phyloP scores from a whole-genome alignment of 2,888 invertebrate species.

The Philereme transversata region DNA sequence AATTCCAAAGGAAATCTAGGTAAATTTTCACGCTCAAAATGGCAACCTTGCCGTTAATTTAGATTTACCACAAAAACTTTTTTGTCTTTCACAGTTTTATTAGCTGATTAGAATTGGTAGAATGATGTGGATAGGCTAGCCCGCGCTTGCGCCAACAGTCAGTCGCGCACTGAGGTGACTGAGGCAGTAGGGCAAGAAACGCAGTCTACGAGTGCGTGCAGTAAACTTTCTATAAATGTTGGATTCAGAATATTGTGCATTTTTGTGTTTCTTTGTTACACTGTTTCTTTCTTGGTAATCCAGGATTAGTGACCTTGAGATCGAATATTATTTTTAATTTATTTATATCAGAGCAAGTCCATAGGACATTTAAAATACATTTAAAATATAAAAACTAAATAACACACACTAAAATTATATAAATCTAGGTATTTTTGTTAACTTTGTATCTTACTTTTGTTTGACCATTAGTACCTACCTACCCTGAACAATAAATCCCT shows the following conservation, averaged over 20 bases:
- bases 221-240: conserved; percentile 41
- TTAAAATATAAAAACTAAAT: no score
- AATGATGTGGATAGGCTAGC: conserved; percentile 38
- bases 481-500: no score
- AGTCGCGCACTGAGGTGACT: conserved; percentile 69
- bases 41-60: not conserved
- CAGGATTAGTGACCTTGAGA: no score
- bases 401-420: no score
- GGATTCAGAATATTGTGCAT: conserved; percentile 11
- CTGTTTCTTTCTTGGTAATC: no score
- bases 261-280: conserved; percentile 3
- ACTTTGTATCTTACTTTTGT: no score
- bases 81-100: not conserved
- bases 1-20: conserved; percentile 9
- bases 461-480: no score
- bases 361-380: no score
- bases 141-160: conserved; percentile 67
- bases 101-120: not conserved
- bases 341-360: no score
- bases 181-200: conserved; percentile 44
- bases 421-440: no score
- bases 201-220: conserved; percentile 6
- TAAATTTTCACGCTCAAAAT: conserved; percentile 3
- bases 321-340: no score
- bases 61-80: conserved; percentile 3